phyloP scores from a whole-genome alignment of 2,888 invertebrate species.

The Tanypteryx hageni region DNA sequence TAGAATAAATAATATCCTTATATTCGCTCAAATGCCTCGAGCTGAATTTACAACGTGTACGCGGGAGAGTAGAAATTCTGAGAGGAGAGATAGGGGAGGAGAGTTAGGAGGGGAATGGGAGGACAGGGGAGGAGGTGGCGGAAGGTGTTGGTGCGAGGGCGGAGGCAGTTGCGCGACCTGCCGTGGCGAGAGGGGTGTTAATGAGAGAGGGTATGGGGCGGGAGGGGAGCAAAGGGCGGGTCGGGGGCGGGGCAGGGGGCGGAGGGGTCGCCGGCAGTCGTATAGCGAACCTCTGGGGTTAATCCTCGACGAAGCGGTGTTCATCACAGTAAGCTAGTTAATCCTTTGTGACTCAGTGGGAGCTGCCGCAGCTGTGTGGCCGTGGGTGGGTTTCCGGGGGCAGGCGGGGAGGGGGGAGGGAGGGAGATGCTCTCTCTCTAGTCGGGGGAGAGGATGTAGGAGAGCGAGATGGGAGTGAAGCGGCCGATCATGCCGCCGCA shows the following conservation, averaged over 20 bases:
- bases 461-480: too few relatives aligned
- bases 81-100: neutral
- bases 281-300: slow-evolving; percentile 60
- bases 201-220: neutral
- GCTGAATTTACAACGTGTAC: neutral
- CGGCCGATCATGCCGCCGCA: neutral
- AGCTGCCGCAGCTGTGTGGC: slow-evolving; percentile 48
- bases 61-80: neutral
- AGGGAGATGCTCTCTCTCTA: neutral
- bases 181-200: neutral
- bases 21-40: neutral
- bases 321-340: slow-evolving; percentile 64
- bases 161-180: neutral
- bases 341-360: slow-evolving; percentile 64
- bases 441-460: neutral
- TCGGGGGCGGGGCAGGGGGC: neutral
- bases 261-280: slow-evolving; percentile 11
- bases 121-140: neutral
- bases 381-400: neutral
- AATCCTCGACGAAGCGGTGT: slow-evolving; percentile 61
- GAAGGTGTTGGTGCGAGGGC: neutral
- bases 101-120: neutral
- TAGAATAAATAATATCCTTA: neutral
- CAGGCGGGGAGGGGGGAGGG: neutral
- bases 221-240: neutral